A percentile compares a stretch with the other conserved stretches of the same genome.
These are phyloP conservation scores for Druon quercuslanigerum DNA, from an alignment of 1,140 invertebrate genomes.

Conservation along the genomic window DNA sequence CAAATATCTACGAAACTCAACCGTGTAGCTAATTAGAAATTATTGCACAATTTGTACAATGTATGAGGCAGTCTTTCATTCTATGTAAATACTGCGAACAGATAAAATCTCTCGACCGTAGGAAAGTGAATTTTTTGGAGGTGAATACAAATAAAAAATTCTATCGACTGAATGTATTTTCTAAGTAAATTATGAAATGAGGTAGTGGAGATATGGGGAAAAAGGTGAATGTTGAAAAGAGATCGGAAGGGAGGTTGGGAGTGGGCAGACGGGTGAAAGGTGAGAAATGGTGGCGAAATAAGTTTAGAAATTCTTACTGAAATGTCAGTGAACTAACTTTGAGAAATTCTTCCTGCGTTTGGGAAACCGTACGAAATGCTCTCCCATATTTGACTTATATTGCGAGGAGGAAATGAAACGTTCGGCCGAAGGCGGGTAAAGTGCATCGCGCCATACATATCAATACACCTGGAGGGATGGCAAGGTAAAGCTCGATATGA, in stretches of 20 bases:
- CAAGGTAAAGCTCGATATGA: slow-evolving; percentile 56
- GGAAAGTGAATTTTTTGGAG: too few species aligned
- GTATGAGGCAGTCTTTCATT: too few species aligned
- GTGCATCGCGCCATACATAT: slow-evolving; percentile 66
- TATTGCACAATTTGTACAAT: too few species aligned
- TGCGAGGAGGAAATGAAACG: slow-evolving; percentile 63
- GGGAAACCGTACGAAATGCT: slow-evolving; percentile 49
- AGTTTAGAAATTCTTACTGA: slow-evolving; percentile 35
- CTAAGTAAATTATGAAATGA: neutral
- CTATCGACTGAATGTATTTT: too few species aligned
- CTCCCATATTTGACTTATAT: slow-evolving; percentile 54
- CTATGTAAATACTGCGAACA: too few species aligned
- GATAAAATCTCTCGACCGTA: too few species aligned
- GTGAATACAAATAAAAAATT: too few species aligned
- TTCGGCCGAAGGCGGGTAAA: slow-evolving; percentile 59
- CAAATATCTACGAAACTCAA: too few species aligned
- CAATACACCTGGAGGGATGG: slow-evolving; percentile 57
- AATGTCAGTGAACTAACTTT: slow-evolving; percentile 53
- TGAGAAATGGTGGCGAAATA: slow-evolving; percentile 24
- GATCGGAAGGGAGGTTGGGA: slow-evolving; percentile 37
- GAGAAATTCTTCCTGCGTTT: slow-evolving; percentile 55
- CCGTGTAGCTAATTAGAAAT: too few species aligned
- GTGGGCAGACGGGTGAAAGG: neutral
- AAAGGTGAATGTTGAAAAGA: neutral
- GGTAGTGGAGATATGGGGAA: slow-evolving; percentile 3